Percentiles rank a stretch among this genome's conserved stretches.
These are phyloP conservation scores for Zenarchopterus dispar DNA, from an alignment of 2,797 vertebrate species.

Conservation along the genomic window DNA sequence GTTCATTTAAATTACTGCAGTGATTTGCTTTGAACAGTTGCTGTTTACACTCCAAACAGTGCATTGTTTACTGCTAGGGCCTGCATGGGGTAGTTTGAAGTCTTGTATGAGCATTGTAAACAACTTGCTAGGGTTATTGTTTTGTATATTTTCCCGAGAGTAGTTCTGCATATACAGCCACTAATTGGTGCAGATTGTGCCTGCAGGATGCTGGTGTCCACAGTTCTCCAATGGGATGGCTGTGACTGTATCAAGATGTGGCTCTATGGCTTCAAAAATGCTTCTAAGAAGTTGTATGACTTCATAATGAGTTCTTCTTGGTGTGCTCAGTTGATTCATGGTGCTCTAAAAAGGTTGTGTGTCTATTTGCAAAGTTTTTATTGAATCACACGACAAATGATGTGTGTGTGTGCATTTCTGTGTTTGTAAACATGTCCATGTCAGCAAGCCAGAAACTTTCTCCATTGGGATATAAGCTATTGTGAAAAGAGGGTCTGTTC, in stretches of 20 bases:
- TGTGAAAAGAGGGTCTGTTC: slow-evolving; percentile 21
- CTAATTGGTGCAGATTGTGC: slow-evolving; percentile 26
- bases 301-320: slow-evolving; percentile 34
- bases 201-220: slow-evolving; percentile 17
- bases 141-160: background rate
- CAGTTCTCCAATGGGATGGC: slow-evolving; percentile 18
- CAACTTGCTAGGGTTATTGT: background rate
- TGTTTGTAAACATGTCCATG: background rate
- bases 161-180: slow-evolving; percentile 12
- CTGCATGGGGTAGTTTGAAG: slow-evolving; percentile 3
- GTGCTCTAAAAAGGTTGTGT: background rate
- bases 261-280: slow-evolving; percentile 9
- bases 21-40: background rate
- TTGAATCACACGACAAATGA: slow-evolving; percentile 7
- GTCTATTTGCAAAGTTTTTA: slow-evolving; percentile 5
- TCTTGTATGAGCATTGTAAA: slow-evolving; percentile 7
- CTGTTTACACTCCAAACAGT: background rate
- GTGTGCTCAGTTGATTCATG: slow-evolving; percentile 21
- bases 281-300: slow-evolving; percentile 16
- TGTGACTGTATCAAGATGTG: slow-evolving; percentile 13
- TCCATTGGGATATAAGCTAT: slow-evolving; percentile 9
- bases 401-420: background rate
- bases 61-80: background rate
- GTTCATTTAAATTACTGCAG: background rate
- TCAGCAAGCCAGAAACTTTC: slow-evolving; percentile 6